A percentile compares a stretch with the other conserved stretches of the same genome.
phyloP scores from a whole-genome alignment of 2,113 vertebrate species.

The Petaurus breviceps region DNA sequence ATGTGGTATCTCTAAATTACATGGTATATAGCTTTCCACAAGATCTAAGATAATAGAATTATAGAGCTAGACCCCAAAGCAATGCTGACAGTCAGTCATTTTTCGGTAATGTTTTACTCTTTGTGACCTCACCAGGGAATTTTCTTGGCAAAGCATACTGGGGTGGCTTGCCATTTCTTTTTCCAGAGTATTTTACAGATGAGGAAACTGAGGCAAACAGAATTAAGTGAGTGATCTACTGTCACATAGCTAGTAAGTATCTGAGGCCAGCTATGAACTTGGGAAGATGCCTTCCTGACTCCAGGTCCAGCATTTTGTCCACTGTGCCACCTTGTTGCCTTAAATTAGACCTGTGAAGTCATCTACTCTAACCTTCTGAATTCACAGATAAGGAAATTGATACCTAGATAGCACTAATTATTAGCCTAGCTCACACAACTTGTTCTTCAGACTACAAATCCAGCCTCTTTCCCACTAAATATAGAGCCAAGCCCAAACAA shows the following conservation, averaged over 20 bases:
- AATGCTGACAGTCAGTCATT: not conserved
- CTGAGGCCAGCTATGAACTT: not conserved
- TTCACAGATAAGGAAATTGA: not conserved
- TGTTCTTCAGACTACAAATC: not conserved
- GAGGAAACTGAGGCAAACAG: not conserved
- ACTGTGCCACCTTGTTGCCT: not conserved
- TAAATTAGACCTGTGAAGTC: not conserved
- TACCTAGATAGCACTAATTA: not conserved
- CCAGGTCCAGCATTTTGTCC: not conserved
- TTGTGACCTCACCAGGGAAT: not conserved
- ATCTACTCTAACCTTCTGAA: not conserved
- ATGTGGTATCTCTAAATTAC: not conserved
- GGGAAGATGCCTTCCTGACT: not conserved
- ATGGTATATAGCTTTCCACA: not conserved
- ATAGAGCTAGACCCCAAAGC: not conserved
- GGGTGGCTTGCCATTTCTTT: not conserved
- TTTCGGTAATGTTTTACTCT: not conserved
- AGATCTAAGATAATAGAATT: not conserved
- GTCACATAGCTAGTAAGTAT: not conserved
- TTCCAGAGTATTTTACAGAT: not conserved
- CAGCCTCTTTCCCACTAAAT: not conserved
- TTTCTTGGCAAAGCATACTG: not conserved
- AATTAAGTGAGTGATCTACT: not conserved
- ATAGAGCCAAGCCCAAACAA: constrained; percentile 20
- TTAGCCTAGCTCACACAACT: too few species aligned